A percentile compares a stretch with the other conserved stretches of the same genome.
Conservation (phyloP, 2,888 invertebrate genomes). For the Trachelus tabidus region DNA sequence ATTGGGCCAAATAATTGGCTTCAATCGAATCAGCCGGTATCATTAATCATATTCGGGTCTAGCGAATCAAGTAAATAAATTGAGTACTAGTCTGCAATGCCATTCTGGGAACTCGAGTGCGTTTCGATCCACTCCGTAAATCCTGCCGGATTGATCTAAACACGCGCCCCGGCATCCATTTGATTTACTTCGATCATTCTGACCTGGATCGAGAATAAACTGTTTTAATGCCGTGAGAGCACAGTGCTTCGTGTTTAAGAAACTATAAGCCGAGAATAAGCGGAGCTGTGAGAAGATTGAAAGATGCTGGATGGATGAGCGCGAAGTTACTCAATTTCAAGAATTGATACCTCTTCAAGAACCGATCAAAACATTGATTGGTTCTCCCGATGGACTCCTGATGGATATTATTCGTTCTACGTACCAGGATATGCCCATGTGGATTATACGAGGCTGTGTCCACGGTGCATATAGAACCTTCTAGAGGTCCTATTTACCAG, state of each 20-base stretch:
- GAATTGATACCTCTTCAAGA: not conserved
- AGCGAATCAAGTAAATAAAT: not conserved
- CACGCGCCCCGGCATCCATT: not conserved
- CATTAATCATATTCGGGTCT: not conserved
- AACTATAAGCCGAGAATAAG: not conserved
- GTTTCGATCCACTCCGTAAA: not conserved
- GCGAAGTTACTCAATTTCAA: not conserved
- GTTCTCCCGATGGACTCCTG: not conserved
- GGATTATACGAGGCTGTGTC: not conserved
- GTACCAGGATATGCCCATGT: not conserved
- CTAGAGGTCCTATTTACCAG: not conserved
- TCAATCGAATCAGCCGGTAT: slow-evolving; percentile 13
- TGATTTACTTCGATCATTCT: not conserved
- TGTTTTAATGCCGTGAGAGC: not conserved
- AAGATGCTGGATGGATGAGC: too few species aligned
- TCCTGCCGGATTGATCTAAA: not conserved
- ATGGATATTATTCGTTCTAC: not conserved
- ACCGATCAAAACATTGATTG: not conserved
- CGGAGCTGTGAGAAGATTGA: not conserved
- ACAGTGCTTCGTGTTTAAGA: not conserved
- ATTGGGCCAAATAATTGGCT: slow-evolving; percentile 33
- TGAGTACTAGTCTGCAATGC: not conserved
- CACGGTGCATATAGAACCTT: not conserved
- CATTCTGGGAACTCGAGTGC: not conserved
- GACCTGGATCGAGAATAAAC: not conserved